These are phyloP conservation scores for Notospermus geniculatus DNA, from an alignment of 1,140 invertebrate species.

Conservation along the genomic window DNA sequence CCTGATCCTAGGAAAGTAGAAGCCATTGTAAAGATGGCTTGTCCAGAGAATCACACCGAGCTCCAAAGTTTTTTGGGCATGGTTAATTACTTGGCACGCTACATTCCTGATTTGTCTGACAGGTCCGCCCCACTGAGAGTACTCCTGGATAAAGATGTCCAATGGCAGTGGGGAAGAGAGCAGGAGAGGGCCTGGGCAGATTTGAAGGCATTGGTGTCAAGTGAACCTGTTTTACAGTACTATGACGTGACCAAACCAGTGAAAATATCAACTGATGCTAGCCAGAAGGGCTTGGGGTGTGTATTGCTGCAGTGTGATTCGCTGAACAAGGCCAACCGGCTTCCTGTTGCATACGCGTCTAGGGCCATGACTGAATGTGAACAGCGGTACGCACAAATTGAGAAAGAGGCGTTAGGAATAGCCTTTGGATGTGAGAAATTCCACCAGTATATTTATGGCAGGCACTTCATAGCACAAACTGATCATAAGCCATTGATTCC, in stretches of 20 bases:
- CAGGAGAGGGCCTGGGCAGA: too few relatives aligned
- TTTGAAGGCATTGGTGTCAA: too few relatives aligned
- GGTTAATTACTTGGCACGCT: background rate
- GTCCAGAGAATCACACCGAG: background rate
- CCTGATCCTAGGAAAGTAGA: background rate
- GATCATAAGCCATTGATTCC: constrained; percentile 46
- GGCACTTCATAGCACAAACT: constrained; percentile 28
- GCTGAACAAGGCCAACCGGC: constrained; percentile 11
- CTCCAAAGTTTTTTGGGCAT: constrained; percentile 7
- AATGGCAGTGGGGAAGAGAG: too few relatives aligned
- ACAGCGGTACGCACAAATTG: constrained; percentile 51
- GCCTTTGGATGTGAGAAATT: constrained; percentile 45
- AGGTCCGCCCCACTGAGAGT: background rate
- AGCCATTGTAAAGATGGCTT: background rate
- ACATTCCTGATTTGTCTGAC: background rate
- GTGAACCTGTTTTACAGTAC: too few relatives aligned
- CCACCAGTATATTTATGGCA: constrained; percentile 48
- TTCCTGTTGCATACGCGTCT: constrained; percentile 48
- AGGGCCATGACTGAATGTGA: constrained; percentile 43
- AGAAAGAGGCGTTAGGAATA: constrained; percentile 55
- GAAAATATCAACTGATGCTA: too few relatives aligned
- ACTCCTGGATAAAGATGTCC: background rate
- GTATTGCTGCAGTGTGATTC: too few relatives aligned
- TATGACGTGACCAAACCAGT: too few relatives aligned
- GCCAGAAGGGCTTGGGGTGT: too few relatives aligned